Evolutionary conservation across 2,888 invertebrate species (phyloP).

Genomic region (Harpalus rufipes): DNA sequence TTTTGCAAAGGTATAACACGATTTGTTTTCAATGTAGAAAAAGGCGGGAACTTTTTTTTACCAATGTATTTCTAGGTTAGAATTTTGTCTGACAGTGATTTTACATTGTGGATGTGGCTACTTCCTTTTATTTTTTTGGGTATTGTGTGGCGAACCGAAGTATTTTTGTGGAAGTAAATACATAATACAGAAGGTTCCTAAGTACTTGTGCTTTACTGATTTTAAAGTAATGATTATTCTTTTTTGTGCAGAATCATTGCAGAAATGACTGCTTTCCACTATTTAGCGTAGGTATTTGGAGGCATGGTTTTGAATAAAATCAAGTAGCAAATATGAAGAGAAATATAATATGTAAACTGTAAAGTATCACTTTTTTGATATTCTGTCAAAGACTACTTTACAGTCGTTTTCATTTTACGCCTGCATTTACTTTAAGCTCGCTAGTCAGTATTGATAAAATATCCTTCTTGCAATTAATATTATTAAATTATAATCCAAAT

Average conservation of each 20-base stretch:
- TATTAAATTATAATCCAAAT: no score
- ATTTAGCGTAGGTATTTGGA: neutral
- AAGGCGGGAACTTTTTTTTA: slow-evolving; percentile 26
- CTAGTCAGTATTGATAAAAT: no score
- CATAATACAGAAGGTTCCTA: slow-evolving; percentile 74
- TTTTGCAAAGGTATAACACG: slow-evolving; percentile 65
- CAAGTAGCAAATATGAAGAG: neutral
- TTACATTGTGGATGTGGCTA: slow-evolving; percentile 67
- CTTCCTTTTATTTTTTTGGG: slow-evolving; percentile 72
- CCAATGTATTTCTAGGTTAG: neutral
- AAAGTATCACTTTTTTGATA: no score
- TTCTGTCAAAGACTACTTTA: no score
- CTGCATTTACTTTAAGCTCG: no score
- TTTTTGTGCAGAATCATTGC: slow-evolving; percentile 55
- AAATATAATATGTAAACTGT: no score
- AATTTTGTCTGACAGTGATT: slow-evolving; percentile 10
- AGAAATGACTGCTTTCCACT: slow-evolving; percentile 24
- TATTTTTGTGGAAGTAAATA: slow-evolving; percentile 73
- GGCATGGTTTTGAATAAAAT: slow-evolving; percentile 24
- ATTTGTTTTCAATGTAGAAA: neutral
- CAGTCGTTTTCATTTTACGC: no score
- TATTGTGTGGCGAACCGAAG: slow-evolving; percentile 73
- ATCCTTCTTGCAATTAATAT: no score
- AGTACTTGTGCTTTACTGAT: slow-evolving; percentile 59
- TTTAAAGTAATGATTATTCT: slow-evolving; percentile 46